Percentiles rank a stretch among this genome's conserved stretches.
These are phyloP conservation scores for Borostomias antarcticus DNA, from an alignment of 2,797 vertebrate genomes.

Conservation along the genomic window DNA sequence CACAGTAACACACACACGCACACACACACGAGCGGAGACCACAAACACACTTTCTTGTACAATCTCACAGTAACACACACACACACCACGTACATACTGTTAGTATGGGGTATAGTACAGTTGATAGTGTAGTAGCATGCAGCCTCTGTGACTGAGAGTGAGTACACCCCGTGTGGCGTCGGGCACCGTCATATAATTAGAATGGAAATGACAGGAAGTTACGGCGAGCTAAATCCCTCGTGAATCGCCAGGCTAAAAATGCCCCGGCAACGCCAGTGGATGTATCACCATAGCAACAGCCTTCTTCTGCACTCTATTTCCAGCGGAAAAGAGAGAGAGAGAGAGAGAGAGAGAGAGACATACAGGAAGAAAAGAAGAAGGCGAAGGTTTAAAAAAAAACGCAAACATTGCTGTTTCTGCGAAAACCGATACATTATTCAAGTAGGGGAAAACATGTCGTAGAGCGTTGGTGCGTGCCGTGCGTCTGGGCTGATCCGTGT, in stretches of 20 bases:
- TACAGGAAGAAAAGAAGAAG: constrained; percentile 22
- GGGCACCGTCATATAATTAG: constrained; percentile 81
- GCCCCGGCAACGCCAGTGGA: constrained; percentile 82
- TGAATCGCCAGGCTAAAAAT: constrained; percentile 82
- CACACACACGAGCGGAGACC: no score
- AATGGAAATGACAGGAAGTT: constrained; percentile 83
- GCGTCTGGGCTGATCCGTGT: constrained; percentile 35
- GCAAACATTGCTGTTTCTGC: constrained; percentile 78
- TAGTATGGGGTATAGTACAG: not conserved
- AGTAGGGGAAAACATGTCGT: constrained; percentile 67
- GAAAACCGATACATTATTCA: constrained; percentile 79
- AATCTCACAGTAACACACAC: no score
- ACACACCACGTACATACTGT: no score
- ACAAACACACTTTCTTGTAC: no score
- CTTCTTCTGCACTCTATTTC: constrained; percentile 82
- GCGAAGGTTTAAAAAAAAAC: constrained; percentile 53
- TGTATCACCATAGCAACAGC: constrained; percentile 86
- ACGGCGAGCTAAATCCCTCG: constrained; percentile 79
- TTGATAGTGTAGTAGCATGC: not conserved
- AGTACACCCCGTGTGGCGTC: constrained; percentile 70
- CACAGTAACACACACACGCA: no score
- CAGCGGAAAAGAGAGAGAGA: constrained; percentile 64
- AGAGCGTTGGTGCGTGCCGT: constrained; percentile 22
- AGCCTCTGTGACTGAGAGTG: constrained; percentile 46
- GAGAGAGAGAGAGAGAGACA: constrained; percentile 40